Base-by-base conservation (phyloP, 2,113 vertebrate genomes). In the Etheostoma cragini region DNA sequence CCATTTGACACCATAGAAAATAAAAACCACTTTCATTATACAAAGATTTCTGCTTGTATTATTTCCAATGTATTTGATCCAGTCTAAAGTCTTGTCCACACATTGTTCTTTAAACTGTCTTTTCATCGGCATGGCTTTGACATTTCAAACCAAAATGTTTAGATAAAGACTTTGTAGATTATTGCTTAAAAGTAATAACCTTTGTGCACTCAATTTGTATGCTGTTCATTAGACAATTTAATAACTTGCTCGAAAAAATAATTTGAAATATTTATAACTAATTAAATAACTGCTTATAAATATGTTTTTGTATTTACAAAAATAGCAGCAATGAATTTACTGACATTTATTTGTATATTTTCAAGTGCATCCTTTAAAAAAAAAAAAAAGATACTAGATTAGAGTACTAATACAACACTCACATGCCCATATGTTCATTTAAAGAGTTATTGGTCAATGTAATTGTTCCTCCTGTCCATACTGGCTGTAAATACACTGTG, bases 1-100 rank as follows among this genome's bases (percentile, higher is more conserved):
- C 62, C 64, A 66, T 60, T 68, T 74, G 12, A 84, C 82, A 86
- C 74, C 71, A 74, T 0, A 42, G 53, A 78, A 70, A 88, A 53
- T n/a, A 50, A 60, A 21, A 21, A 6, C 0, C 14, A 22, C 46
- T 12, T 33, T 76, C 17, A 62, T 38, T 56, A 15, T 16, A 74
- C 16, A 50, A 21, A 17, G 19, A 17, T 19, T 50, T 72, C 24
- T 50, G 35, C 6, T 65, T 16, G 2, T 50, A 14, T 52, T 33
- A 35, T 67, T 61, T 78, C 10, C 8, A 24, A 17, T 50, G 17
- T 82, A 38, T 54, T 0, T 35, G 11, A 15, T 54, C 4, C 72
- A 42, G 38, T 21, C 2, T 54, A 54, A 72, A 22, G 56, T 17
- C 30, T 62, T 33, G 16, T 45, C 38, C 38, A 42, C 38, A 42